Conservation (phyloP, 2,797 vertebrate species). For the Arrhamphus sclerolepis region DNA sequence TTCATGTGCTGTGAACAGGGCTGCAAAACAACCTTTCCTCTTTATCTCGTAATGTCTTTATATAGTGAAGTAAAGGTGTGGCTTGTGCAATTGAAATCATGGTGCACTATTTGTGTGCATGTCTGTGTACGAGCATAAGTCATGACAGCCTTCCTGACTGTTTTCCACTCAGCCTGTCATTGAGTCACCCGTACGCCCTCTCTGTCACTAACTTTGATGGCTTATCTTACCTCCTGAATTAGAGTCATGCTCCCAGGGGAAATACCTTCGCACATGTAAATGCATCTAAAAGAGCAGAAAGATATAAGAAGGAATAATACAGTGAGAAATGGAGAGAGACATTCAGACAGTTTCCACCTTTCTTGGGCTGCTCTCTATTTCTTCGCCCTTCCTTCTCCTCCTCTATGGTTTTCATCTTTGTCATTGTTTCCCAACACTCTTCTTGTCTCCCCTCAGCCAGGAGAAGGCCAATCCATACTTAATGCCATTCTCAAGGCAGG, state of each 20-base stretch:
- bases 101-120: slow-evolving; percentile 17
- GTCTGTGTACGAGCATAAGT: slow-evolving; percentile 27
- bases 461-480: slow-evolving; percentile 50
- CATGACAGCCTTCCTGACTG: slow-evolving; percentile 61
- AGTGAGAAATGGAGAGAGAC: slow-evolving; percentile 56
- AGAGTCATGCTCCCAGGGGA: slow-evolving; percentile 73
- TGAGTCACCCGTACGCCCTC: slow-evolving; percentile 74
- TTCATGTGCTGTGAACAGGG: slow-evolving; percentile 19
- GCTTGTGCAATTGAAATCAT: slow-evolving; percentile 33
- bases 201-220: slow-evolving; percentile 79
- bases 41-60: slow-evolving; percentile 39
- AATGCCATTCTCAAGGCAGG: slow-evolving; percentile 50
- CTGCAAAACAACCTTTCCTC: slow-evolving; percentile 43
- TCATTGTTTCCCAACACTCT: slow-evolving; percentile 46
- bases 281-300: slow-evolving; percentile 70
- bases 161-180: slow-evolving; percentile 70
- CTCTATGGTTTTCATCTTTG: slow-evolving; percentile 41
- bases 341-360: slow-evolving; percentile 46
- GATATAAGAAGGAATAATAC: slow-evolving; percentile 67
- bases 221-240: slow-evolving; percentile 78
- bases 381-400: slow-evolving; percentile 8
- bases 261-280: slow-evolving; percentile 79
- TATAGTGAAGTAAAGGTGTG: slow-evolving; percentile 40
- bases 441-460: slow-evolving; percentile 37
- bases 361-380: slow-evolving; percentile 19